Percentiles rank a stretch among this genome's conserved stretches.
phyloP scores from a whole-genome alignment of 2,888 invertebrate genomes.

The Xylota segnis region DNA sequence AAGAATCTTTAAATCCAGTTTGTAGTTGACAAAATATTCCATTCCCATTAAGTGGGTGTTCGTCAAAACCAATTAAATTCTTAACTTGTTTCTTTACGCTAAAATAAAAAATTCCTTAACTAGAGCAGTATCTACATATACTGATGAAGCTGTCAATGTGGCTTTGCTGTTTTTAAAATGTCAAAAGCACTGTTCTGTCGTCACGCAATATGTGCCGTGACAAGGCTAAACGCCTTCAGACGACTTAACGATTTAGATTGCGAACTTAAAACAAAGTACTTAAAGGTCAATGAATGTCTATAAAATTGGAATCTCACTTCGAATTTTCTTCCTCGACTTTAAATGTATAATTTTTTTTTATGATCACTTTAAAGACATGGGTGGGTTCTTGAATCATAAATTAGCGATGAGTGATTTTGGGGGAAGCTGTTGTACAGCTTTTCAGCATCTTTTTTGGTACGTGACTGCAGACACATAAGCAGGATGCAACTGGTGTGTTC shows the following conservation, averaged over 20 bases:
- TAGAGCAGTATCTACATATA: neutral
- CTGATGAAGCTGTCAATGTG: neutral
- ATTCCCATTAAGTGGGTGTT: neutral
- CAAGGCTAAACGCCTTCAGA: conserved; percentile 7
- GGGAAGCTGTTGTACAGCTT: neutral
- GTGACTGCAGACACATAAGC: neutral
- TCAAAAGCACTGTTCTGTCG: neutral
- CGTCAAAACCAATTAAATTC: neutral
- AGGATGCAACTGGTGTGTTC: too few relatives aligned
- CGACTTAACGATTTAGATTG: conserved; percentile 6
- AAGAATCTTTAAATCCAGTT: neutral
- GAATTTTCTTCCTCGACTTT: neutral
- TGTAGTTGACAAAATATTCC: neutral
- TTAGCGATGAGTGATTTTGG: neutral
- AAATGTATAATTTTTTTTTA: conserved; percentile 1
- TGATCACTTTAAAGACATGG: neutral
- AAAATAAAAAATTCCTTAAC: neutral
- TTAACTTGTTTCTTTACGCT: neutral
- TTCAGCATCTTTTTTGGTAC: neutral
- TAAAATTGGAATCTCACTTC: neutral
- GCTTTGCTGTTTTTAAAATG: neutral
- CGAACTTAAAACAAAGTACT: conserved; percentile 4
- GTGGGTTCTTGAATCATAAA: conserved; percentile 1
- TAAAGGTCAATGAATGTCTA: conserved; percentile 34
- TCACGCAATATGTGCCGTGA: neutral